phyloP scores from a whole-genome alignment of 2,113 vertebrate species.

The Leucosticte australis region DNA sequence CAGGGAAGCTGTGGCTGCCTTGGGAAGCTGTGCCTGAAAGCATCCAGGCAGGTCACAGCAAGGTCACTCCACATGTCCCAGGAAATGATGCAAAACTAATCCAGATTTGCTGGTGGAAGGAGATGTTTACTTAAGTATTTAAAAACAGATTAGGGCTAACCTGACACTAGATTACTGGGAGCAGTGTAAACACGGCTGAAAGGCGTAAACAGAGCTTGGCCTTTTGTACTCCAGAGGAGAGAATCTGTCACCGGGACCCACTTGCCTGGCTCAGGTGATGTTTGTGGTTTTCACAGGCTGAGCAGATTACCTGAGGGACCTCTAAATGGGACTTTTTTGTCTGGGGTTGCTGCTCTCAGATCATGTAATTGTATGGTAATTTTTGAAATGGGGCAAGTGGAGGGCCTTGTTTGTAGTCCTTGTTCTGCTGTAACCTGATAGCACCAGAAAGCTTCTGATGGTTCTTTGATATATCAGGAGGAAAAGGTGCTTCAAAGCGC shows the following conservation, averaged over 20 bases:
- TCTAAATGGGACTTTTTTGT: constrained; percentile 18
- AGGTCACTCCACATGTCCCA: constrained; percentile 75
- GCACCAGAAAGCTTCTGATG: not conserved
- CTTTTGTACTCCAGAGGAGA: constrained; percentile 36
- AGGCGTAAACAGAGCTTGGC: constrained; percentile 63
- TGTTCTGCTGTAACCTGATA: constrained; percentile 14
- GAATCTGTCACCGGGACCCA: constrained; percentile 10
- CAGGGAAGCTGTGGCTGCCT: not conserved
- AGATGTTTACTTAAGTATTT: constrained; percentile 90
- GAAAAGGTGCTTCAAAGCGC: constrained; percentile 5
- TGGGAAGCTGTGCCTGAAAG: constrained; percentile 59
- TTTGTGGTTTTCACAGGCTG: not conserved
- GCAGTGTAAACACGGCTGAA: constrained; percentile 68
- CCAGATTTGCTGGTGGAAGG: constrained; percentile 82
- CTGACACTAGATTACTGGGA: constrained; percentile 79
- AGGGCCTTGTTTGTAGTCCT: constrained; percentile 28
- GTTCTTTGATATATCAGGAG: not conserved
- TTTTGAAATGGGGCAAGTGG: not conserved
- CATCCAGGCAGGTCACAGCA: constrained; percentile 60
- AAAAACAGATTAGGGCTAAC: constrained; percentile 86
- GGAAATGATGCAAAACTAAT: constrained; percentile 89
- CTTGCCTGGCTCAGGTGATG: constrained; percentile 34
- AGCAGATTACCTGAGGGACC: not conserved
- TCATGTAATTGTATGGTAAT: constrained; percentile 31
- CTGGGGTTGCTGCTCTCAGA: not conserved